Percentiles rank a stretch among this genome's conserved stretches.
Evolutionary conservation across 2,113 vertebrate species (phyloP).

Genomic region (Takifugu flavidus): DNA sequence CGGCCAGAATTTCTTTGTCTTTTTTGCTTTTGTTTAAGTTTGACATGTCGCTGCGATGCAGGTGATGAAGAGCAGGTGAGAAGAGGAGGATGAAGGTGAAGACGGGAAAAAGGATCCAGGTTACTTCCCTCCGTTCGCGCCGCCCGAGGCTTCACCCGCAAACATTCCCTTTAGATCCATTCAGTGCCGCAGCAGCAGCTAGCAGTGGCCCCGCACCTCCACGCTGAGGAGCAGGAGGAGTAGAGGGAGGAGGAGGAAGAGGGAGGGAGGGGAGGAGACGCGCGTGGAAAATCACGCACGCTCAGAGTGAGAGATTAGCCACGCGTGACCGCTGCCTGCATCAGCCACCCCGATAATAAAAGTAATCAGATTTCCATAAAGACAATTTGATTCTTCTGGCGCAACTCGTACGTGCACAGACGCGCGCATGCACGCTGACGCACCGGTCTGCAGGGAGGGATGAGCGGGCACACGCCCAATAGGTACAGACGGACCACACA

Average conservation of each 20-base stretch:
- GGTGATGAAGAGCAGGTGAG: slow-evolving; percentile 29
- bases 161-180: slow-evolving; percentile 53
- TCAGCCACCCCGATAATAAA: neutral
- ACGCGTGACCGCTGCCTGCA: slow-evolving; percentile 20
- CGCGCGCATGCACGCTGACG: slow-evolving; percentile 12
- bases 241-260: slow-evolving; percentile 12
- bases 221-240: slow-evolving; percentile 46
- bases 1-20: slow-evolving; percentile 95
- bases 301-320: slow-evolving; percentile 32
- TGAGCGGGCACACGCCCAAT: slow-evolving; percentile 52
- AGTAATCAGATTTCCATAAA: neutral
- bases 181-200: slow-evolving; percentile 61
- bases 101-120: neutral
- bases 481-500: slow-evolving; percentile 34
- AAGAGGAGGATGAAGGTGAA: neutral
- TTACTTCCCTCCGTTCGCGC: slow-evolving; percentile 41
- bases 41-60: slow-evolving; percentile 77
- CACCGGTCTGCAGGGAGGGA: slow-evolving; percentile 40
- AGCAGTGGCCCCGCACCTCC: slow-evolving; percentile 57
- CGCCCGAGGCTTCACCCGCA: slow-evolving; percentile 47
- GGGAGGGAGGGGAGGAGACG: neutral
- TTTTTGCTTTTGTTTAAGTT: slow-evolving; percentile 88
- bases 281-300: slow-evolving; percentile 33
- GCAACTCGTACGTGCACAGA: neutral
- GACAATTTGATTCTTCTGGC: neutral